Evolutionary conservation across 2,113 vertebrate genomes (phyloP).

Genomic region (Menura novaehollandiae): DNA sequence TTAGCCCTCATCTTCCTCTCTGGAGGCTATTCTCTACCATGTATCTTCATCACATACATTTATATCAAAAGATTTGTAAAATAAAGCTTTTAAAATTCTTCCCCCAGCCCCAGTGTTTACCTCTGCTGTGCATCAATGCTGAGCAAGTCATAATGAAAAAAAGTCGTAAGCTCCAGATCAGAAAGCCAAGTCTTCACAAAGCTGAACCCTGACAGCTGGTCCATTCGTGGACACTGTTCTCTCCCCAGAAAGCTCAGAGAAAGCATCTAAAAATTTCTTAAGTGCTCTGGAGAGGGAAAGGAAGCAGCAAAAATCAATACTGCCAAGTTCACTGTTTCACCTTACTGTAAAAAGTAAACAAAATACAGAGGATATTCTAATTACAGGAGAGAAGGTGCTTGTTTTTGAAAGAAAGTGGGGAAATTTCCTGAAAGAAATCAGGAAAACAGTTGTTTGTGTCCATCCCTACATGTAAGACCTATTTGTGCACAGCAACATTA

Average conservation of each 20-base stretch:
- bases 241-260: background rate
- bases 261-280: background rate
- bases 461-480: background rate
- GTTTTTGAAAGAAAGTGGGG: background rate
- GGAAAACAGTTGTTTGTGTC: background rate
- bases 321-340: background rate
- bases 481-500: rapidly evolving
- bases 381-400: background rate
- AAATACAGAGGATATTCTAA: background rate
- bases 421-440: background rate
- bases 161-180: background rate
- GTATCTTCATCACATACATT: background rate
- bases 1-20: background rate
- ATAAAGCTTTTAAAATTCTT: background rate
- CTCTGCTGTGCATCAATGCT: background rate
- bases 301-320: background rate
- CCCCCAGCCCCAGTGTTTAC: background rate
- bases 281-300: background rate
- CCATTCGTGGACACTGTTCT: background rate
- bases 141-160: background rate
- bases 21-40: background rate
- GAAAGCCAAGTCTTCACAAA: background rate
- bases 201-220: background rate
- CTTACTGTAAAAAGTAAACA: background rate
- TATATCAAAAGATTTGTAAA: background rate